A percentile compares a stretch with the other conserved stretches of the same genome.
phyloP scores from a whole-genome alignment of 2,888 invertebrate genomes.

The Oscheius sp. region DNA sequence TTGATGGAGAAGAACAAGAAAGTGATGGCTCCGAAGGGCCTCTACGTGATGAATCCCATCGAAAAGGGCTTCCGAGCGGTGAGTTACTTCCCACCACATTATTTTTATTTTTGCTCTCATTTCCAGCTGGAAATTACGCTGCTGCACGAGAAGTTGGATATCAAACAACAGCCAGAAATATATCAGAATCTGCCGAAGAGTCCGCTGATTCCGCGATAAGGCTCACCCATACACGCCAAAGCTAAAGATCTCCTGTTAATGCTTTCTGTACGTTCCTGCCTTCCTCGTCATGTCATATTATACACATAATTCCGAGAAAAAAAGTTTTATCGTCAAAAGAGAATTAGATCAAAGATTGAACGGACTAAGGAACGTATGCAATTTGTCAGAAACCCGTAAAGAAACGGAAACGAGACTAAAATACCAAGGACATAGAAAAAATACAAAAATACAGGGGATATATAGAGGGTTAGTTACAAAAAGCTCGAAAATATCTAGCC shows the following conservation, averaged over 20 bases:
- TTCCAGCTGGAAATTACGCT: constrained; percentile 31
- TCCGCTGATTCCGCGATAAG: constrained; percentile 19
- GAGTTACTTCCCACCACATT: background rate
- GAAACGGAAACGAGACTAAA: background rate
- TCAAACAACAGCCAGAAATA: constrained; percentile 22
- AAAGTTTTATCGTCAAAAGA: no score
- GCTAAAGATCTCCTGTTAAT: background rate
- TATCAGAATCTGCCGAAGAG: constrained; percentile 25
- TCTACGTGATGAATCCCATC: constrained; percentile 22
- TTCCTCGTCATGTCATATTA: background rate
- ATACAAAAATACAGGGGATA: no score
- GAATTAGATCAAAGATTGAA: no score
- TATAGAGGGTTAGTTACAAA: background rate
- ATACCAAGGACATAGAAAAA: background rate
- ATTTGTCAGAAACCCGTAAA: background rate
- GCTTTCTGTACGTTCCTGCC: constrained; percentile 2
- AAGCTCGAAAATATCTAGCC: background rate
- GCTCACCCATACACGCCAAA: background rate
- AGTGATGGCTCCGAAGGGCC: constrained; percentile 13
- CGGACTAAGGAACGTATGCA: no score
- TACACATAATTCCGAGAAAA: no score
- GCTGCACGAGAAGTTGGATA: constrained; percentile 18
- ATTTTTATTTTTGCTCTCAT: background rate
- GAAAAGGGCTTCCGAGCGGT: constrained; percentile 20
- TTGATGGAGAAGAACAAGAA: constrained; percentile 22